These are phyloP conservation scores for Plagiodera versicolora DNA, from an alignment of 2,888 invertebrate genomes.

Conservation along the genomic window DNA sequence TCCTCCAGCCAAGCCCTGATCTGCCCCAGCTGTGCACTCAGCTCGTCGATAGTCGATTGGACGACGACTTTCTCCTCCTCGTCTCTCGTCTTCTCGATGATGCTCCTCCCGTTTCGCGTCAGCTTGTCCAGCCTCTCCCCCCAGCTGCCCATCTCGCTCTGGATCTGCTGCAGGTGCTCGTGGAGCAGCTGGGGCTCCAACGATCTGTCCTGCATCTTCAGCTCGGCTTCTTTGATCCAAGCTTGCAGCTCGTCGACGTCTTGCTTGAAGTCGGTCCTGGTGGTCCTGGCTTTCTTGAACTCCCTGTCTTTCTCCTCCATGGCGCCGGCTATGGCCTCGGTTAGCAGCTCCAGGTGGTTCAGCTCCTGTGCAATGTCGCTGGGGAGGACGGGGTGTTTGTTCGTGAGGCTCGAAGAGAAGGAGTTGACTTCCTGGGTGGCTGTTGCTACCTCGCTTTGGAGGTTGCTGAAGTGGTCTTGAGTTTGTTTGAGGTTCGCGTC, in stretches of 20 bases:
- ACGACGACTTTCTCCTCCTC: slow-evolving; percentile 76
- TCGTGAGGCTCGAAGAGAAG: slow-evolving; percentile 63
- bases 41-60: slow-evolving; percentile 71
- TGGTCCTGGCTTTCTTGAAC: slow-evolving; percentile 81
- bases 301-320: slow-evolving; percentile 89
- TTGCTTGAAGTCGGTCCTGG: slow-evolving; percentile 75
- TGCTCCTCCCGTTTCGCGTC: slow-evolving; percentile 74
- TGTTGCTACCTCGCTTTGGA: slow-evolving; percentile 62
- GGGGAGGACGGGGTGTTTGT: slow-evolving; percentile 67
- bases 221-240: slow-evolving; percentile 84
- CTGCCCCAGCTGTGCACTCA: slow-evolving; percentile 78
- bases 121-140: slow-evolving; percentile 77
- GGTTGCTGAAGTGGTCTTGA: slow-evolving; percentile 62
- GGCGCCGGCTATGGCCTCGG: slow-evolving; percentile 74
- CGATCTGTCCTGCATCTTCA: slow-evolving; percentile 74
- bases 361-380: slow-evolving; percentile 80
- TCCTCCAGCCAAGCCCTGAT: slow-evolving; percentile 80
- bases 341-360: slow-evolving; percentile 78
- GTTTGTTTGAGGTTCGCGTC: slow-evolving; percentile 70
- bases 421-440: slow-evolving; percentile 61
- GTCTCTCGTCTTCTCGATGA: slow-evolving; percentile 79
- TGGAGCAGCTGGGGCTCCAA: slow-evolving; percentile 76
- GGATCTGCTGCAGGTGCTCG: slow-evolving; percentile 75
- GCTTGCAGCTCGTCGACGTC: slow-evolving; percentile 80
- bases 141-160: slow-evolving; percentile 71